A percentile compares a stretch with the other conserved stretches of the same genome.
These are phyloP conservation scores for Alexandromys fortis DNA, from an alignment of 2,113 vertebrate species.

Conservation along the genomic window DNA sequence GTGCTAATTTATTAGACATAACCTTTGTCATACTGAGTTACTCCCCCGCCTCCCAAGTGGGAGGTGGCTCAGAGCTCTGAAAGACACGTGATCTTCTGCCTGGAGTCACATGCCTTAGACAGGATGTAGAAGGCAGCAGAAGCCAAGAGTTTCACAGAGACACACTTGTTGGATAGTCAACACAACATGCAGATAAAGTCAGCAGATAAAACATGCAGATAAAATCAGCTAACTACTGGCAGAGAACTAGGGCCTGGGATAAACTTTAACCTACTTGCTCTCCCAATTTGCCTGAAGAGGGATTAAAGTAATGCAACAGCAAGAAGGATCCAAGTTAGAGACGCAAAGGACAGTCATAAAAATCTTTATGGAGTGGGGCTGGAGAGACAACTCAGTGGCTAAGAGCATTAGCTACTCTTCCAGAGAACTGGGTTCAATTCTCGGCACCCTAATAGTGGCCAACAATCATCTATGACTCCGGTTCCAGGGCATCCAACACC, in stretches of 20 bases:
- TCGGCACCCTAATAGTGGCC: background rate
- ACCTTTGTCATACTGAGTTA: background rate
- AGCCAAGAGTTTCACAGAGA: background rate
- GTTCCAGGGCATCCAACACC: background rate
- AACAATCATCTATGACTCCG: background rate
- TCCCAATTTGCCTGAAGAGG: background rate
- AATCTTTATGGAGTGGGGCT: background rate
- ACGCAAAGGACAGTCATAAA: background rate
- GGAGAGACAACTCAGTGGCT: background rate
- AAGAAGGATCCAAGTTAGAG: background rate
- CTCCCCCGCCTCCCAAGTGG: background rate
- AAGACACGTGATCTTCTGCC: background rate
- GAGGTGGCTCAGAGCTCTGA: background rate
- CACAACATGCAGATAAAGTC: background rate
- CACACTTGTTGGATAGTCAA: background rate
- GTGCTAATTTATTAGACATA: constrained; percentile 27
- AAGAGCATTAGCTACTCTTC: background rate
- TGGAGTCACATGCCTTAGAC: constrained; percentile 35
- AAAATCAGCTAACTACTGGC: background rate
- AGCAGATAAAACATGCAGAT: background rate
- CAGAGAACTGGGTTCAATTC: background rate
- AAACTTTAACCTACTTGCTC: background rate
- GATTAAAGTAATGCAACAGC: background rate
- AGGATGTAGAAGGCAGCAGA: background rate
- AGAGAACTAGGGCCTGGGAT: background rate